phyloP scores from a whole-genome alignment of 64 coral and sea anemone genomes.

The Stichodactyla helianthus region DNA sequence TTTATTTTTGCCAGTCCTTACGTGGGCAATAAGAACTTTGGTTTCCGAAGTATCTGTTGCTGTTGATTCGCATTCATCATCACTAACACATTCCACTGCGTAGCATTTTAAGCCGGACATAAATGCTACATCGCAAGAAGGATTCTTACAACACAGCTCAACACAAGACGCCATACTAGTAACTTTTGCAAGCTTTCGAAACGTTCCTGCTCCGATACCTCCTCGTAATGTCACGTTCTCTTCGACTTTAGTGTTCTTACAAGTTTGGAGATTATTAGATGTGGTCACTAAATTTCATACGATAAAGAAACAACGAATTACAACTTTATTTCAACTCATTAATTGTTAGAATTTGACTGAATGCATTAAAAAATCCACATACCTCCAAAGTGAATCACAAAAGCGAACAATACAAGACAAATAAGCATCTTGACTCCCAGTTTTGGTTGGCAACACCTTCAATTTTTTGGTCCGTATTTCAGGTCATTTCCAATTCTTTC shows the following conservation, averaged over 20 bases:
- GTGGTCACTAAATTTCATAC: conserved; percentile 13
- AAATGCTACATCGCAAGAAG: conserved; percentile 95
- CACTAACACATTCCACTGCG: conserved; percentile 94
- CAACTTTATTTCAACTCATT: not conserved
- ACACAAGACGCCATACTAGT: conserved; percentile 98
- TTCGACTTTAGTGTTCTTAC: conserved; percentile 94
- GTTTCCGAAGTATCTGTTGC: conserved; percentile 96
- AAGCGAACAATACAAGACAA: not conserved
- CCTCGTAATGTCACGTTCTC: conserved; percentile 97
- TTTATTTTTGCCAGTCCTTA: conserved; percentile 88
- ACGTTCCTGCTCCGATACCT: conserved; percentile 95
- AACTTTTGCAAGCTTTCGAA: conserved; percentile 89
- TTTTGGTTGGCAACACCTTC: conserved; percentile 9
- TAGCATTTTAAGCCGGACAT: conserved; percentile 93
- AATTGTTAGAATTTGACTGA: not conserved
- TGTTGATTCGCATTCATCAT: conserved; percentile 94
- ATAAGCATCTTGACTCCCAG: conserved; percentile 10
- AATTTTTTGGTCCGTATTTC: not conserved
- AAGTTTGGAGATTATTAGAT: conserved; percentile 73
- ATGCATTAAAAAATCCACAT: not conserved
- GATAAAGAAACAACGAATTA: conserved; percentile 15
- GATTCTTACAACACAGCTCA: conserved; percentile 95
- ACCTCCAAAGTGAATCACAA: conserved; percentile 3
- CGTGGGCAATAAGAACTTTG: conserved; percentile 96
- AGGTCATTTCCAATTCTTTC: not conserved